Base-by-base conservation (phyloP, 2,888 invertebrate genomes). In the Hermaeophaga mercurialis region DNA sequence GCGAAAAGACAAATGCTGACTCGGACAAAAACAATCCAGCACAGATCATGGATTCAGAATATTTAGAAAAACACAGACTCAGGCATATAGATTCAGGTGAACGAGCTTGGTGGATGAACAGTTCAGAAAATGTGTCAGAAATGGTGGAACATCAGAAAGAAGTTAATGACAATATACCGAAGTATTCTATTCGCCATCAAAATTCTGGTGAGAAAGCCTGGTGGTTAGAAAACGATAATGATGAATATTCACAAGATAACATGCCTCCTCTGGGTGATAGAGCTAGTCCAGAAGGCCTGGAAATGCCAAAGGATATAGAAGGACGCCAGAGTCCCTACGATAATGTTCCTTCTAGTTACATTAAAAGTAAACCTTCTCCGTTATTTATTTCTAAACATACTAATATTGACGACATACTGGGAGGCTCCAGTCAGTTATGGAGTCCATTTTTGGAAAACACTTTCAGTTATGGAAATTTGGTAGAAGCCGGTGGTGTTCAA, bases 371-470 rank as follows among this genome's bases (percentile, higher is more conserved):
- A 45, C 66, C 67, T 75, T 74, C 81, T 68, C 77, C 66, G 73
- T 78, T 66, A 73, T 96, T 92, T 75, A 91, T 94, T 64, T 92
- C 94, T 8, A 84, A 86, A 54, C 91, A 91, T 75, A 88, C 88
- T 34, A 91, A 94, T 76, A 94, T 95, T 66, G 94, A 94, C 73
- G 95, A 96, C 72, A 85, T 96, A 73, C 81, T 96, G 58, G 94
- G 93, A 41, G 80, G 80, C 48, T 75, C 80, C 36, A 79, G 79
- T 55, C 79, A 80, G 17, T 74, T 86, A 59, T 82, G 86, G 67
- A 87, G 86, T 73, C 87, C 87, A 8, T 81, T 87, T 59, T 84
- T 85, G 80, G 82, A 83, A 68, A 80, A 82, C 24, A 80, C 82
- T 63, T 75, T 83, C 61, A 69, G 67, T 44, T 76, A 74, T 59